Evolutionary conservation across 2,797 vertebrate genomes (phyloP), one percentile per base, ranked within the genome.

Genomic region (Thalassophryne amazonica): DNA sequence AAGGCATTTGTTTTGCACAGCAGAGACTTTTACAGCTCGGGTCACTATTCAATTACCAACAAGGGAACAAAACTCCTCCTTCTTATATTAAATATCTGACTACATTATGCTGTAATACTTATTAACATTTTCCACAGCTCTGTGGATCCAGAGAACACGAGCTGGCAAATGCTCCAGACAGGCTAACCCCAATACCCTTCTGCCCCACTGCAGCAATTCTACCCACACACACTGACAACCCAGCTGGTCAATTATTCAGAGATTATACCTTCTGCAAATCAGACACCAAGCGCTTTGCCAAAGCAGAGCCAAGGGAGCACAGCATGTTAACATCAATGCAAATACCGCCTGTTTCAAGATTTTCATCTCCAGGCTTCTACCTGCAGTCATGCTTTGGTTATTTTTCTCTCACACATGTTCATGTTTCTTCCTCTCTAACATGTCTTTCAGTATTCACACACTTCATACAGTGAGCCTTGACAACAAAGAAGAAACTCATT

Each of bases 231-330:
- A 15, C 57, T 39, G 60, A 64, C 55, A 67, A 39, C 70, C 60
- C 76, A 67, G 65, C 57, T 62, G 60, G 68, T 90, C 75, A 88
- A 90, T 90, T 81, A 89, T 90, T 90, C 48, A 90, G 69, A 62
- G 78, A 61, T 58, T 34, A 58, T 38, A 68, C 64, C 70, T 57
- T 71, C 62, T 76, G 31, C 60, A 55, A 86, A 73, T 79, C 72
- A 73, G 78, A 84, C 63, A 63, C 45, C 68, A 72, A 59, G 60
- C 38, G 38, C 56, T 57, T 38, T 3, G 56, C 47, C 50, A 23
- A 35, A 43, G 41, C 22, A 16, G 47, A 72, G 60, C 48, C 53
- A 38, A 20, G 14, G 64, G 17, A 50, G 30, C 50, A 23, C 39
- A 45, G 49, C 7, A 15, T 23, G 34, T 52, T 65, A 38, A 35